Percentiles rank a stretch among this genome's conserved stretches.
Conservation (phyloP, 2,888 invertebrate genomes). For the Candidula unifasciata region DNA sequence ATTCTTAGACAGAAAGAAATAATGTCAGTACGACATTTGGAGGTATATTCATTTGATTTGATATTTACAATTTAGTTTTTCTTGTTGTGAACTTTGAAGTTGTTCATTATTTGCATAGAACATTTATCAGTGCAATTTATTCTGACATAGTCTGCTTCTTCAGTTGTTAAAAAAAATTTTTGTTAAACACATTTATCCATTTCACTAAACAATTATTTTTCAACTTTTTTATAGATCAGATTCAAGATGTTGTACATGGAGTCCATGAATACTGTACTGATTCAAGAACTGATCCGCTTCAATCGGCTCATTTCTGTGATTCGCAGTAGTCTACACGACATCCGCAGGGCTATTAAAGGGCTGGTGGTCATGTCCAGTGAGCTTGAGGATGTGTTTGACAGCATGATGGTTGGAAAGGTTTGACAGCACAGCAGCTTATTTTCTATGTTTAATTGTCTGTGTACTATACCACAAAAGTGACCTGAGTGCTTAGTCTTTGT, state of each 20-base stretch:
- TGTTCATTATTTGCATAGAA: too few relatives aligned
- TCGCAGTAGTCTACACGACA: slow-evolving; percentile 72
- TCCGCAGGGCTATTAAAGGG: slow-evolving; percentile 77
- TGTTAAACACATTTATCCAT: too few relatives aligned
- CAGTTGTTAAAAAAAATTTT: too few relatives aligned
- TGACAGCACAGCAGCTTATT: background rate
- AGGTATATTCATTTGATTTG: too few relatives aligned
- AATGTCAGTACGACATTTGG: too few relatives aligned
- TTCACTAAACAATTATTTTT: background rate
- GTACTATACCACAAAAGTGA: too few relatives aligned
- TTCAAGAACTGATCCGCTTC: slow-evolving; percentile 77
- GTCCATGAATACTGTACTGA: slow-evolving; percentile 78
- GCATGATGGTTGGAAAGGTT: slow-evolving; percentile 78
- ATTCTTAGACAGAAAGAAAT: too few relatives aligned
- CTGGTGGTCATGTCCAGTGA: slow-evolving; percentile 76
- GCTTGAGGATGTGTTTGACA: slow-evolving; percentile 77
- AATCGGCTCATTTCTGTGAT: slow-evolving; percentile 75
- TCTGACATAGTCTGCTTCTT: too few relatives aligned
- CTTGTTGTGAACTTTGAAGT: too few relatives aligned
- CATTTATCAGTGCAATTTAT: too few relatives aligned
- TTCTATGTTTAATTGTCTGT: background rate
- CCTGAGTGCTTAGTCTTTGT: too few relatives aligned
- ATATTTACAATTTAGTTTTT: too few relatives aligned
- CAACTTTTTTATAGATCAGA: slow-evolving; percentile 64
- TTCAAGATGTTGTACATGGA: slow-evolving; percentile 77